Evolutionary conservation across 1,140 invertebrate genomes (phyloP).

Genomic region (Drosophila fuyamai): DNA sequence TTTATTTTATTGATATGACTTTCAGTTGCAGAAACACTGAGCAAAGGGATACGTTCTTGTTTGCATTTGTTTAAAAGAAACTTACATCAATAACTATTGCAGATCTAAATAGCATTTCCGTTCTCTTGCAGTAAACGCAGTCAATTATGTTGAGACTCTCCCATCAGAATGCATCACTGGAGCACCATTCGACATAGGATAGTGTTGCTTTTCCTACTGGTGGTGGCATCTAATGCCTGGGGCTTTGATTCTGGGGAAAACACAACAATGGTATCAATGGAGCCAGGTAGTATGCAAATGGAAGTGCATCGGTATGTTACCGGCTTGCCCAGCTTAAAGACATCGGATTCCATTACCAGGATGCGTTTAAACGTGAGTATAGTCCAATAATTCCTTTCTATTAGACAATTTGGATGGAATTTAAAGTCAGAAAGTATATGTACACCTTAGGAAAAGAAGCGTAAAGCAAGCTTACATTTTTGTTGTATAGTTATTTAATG

Average conservation of each 20-base stretch:
- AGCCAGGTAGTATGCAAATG: neutral
- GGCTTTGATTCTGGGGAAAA: neutral
- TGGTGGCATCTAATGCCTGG: neutral
- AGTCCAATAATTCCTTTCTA: neutral
- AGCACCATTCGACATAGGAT: slow-evolving; percentile 15
- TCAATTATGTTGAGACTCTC: slow-evolving; percentile 27
- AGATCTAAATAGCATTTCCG: neutral
- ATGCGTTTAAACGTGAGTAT: slow-evolving; percentile 28
- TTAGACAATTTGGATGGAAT: neutral
- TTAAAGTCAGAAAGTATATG: no score
- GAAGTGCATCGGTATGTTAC: slow-evolving; percentile 16
- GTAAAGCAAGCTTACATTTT: no score
- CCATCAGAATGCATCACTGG: slow-evolving; percentile 28
- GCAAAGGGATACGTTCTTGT: neutral
- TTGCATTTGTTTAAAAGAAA: neutral
- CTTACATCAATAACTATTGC: no score
- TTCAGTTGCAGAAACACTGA: no score
- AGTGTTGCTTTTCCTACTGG: slow-evolving; percentile 9
- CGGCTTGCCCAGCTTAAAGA: neutral
- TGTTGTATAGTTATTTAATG: no score
- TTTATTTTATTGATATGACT: neutral
- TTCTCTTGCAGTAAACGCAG: slow-evolving; percentile 9
- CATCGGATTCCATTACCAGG: neutral
- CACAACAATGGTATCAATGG: slow-evolving; percentile 4
- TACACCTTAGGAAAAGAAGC: no score